Base-by-base conservation (phyloP, 2,888 invertebrate species). In the Yponomeuta sedellus region DNA sequence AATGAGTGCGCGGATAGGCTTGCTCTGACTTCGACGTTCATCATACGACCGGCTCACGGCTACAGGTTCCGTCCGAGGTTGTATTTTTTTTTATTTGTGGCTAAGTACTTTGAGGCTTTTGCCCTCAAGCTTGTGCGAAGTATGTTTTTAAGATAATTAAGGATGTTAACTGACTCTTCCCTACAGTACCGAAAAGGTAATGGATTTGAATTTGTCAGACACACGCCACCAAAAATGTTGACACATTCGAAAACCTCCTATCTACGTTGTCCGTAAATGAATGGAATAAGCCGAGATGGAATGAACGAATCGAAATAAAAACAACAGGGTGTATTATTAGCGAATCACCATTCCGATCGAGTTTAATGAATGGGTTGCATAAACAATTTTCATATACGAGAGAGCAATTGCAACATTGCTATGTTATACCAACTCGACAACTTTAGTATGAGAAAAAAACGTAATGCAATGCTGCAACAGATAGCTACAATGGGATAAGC, bases 1-100 rank as follows among this genome's bases (percentile, higher is more conserved):
- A 74, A 74, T 69, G 67, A 70, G 71, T 68, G 70, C 67, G 44
- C 63, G 40, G 44, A 59, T 20, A 22, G 20, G 20, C 59, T n/a
- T 20, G 25, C 25, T 11, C 25, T 25, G 59, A 34, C 34, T 20
- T 25, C 25, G 22, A 20, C 25, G 59, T 22, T 10, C 16, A 25
- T 34, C 61, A 61, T 61, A 28, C 59, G 61, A 61, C 61, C 25
- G 22, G 61, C 20, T 62, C 25, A 1, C 62, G 62, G 10, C 34
- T 62, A 62, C 62, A 39, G n/a, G 39, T 62, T 62, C 25, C 20
- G 57, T 57, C 34, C 5, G 16, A 52, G 44, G 44, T 52, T 44
- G n/a, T n/a, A n/a, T 10, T 52, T 52, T 52, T 44, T 52, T 52
- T 16, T 16, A 16, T 52, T 34, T 8, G 34, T 8, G 10, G 34